phyloP scores from a whole-genome alignment of 2,113 vertebrate species.

The Syngnathoides biaculeatus region DNA sequence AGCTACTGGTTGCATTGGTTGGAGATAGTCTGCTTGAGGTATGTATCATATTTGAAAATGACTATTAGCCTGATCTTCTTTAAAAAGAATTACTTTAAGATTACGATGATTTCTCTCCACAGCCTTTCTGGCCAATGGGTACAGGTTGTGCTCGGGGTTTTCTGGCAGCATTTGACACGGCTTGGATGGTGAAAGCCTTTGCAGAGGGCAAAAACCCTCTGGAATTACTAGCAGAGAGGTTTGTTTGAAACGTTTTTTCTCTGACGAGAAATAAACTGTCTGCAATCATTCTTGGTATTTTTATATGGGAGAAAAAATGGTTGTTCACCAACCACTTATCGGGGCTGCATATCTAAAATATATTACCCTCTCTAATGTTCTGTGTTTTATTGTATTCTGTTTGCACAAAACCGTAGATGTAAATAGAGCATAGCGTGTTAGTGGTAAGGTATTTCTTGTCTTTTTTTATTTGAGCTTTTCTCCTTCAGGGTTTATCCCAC shows the following conservation, averaged over 20 bases:
- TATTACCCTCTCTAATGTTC: neutral
- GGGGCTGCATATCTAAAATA: neutral
- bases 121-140: conserved; percentile 99
- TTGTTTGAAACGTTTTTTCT: conserved; percentile 2
- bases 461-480: neutral
- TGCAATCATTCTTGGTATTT: neutral
- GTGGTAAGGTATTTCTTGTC: neutral
- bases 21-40: conserved; percentile 97
- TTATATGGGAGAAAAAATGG: neutral
- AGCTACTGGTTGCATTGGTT: conserved; percentile 86
- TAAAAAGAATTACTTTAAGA: neutral
- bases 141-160: conserved; percentile 96
- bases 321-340: neutral
- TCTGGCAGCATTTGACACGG: conserved; percentile 90
- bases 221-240: conserved; percentile 92
- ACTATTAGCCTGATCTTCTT: neutral
- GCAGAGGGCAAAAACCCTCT: conserved; percentile 78
- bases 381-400: too few species aligned
- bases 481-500: neutral
- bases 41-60: neutral
- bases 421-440: neutral
- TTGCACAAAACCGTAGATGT: too few species aligned
- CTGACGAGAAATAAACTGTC: neutral
- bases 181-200: conserved; percentile 94
- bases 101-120: conserved; percentile 13